Percentiles rank a stretch among this genome's conserved stretches.
Conservation (phyloP, 2,888 invertebrate species). For the Capitulum mitella region DNA sequence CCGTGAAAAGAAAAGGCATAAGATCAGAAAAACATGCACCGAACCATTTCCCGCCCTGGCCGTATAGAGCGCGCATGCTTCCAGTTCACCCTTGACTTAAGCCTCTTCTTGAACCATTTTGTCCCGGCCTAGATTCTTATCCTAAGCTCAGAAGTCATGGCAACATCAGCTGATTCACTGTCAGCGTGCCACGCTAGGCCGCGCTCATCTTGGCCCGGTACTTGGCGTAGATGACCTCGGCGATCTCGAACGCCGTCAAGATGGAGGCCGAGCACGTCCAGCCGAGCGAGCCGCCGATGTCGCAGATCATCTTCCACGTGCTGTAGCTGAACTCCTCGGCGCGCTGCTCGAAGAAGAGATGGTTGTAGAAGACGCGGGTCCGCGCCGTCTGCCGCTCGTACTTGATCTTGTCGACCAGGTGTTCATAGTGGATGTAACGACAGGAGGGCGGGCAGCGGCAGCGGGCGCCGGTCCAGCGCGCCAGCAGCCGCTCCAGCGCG, state of each 20-base stretch:
- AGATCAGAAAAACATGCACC: too few relatives aligned
- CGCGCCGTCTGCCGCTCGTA: conserved; percentile 53
- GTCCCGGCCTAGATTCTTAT: too few relatives aligned
- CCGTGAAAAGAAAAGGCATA: too few relatives aligned
- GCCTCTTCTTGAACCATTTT: too few relatives aligned
- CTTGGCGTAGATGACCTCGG: background rate
- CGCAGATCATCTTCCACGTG: conserved; percentile 9
- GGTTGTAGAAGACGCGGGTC: conserved; percentile 66
- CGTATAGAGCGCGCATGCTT: too few relatives aligned
- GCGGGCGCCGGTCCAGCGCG: background rate
- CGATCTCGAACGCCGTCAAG: conserved; percentile 8
- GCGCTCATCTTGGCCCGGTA: background rate
- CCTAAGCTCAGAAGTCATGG: too few relatives aligned
- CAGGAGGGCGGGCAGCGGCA: background rate
- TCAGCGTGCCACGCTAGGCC: background rate
- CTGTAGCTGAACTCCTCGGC: conserved; percentile 20
- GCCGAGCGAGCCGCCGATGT: conserved; percentile 18
- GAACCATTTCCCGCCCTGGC: too few relatives aligned
- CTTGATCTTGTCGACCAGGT: conserved; percentile 7
- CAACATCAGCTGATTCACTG: too few relatives aligned
- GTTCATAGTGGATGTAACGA: background rate
- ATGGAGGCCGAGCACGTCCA: conserved; percentile 9
- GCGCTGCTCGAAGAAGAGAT: conserved; percentile 54
- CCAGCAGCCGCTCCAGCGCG: background rate
- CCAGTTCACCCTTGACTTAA: too few relatives aligned